Evolutionary conservation across 1,140 invertebrate genomes (phyloP), one percentile per base, ranked within the genome.

Genomic region (Cardiocondyla obscurior): DNA sequence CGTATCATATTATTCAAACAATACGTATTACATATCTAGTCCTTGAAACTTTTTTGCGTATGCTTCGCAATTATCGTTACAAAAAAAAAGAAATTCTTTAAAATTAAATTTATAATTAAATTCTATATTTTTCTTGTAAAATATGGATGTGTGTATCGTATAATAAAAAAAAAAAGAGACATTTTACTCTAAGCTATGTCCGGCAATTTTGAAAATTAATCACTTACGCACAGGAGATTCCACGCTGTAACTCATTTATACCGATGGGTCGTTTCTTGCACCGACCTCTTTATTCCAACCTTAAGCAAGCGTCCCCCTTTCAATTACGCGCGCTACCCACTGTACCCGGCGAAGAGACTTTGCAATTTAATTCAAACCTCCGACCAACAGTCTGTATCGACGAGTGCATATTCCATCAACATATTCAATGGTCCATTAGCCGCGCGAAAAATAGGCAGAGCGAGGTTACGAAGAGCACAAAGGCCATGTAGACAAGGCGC

Each of bases 341-440:
- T 82, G 53, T 49, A 36, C 36, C 28, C 72, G 44, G 55, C 28
- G 73, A 74, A 36, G 30, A 58, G 57, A 76, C 84, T 88, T 87
- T 79, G 83, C 87, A 88, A 88, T 88, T 88, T 85, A 87, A 88
- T 88, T 87, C 79, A 58, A 76, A 67, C 55, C 42, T 28, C 70
- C 19, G 30, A 14, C 70, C 51, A 74, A 51, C 57, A 36, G 55
- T 49, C 28, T 81, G 85, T 87, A 87, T 88, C 86, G 85, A 74
- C 70, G 64, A 65, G 42, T 65, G 53, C 53, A 36, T 44, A 77
- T 88, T 88, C 86, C 86, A 88, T 88, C 86, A 88, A 88, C 86
- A 88, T 88, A 88, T 88, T 88, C 87, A 88, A 88, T 88, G 81
- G 73, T 88, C 84, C 79, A 88, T 88, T 88, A 88, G 70, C 84